Percentiles rank a stretch among this genome's conserved stretches.
phyloP scores from a whole-genome alignment of 2,113 vertebrate genomes.

The Taxidea taxus region DNA sequence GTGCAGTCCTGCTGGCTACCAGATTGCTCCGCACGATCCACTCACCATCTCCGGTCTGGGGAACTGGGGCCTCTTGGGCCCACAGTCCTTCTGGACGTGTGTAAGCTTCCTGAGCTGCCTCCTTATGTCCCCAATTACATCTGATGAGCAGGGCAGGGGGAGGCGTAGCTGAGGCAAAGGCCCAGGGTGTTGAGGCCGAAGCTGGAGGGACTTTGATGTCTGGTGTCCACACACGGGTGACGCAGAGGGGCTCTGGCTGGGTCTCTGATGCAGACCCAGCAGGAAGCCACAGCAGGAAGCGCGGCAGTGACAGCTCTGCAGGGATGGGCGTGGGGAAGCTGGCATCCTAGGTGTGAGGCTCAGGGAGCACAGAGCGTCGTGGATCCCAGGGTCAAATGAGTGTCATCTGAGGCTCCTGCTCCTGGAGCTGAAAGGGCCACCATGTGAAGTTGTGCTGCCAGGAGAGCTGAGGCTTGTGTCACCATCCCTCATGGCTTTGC shows the following conservation, averaged over 20 bases:
- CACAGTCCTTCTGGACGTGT: not conserved
- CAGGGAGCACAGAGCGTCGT: not conserved
- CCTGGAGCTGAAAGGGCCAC: not conserved
- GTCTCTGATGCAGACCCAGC: not conserved
- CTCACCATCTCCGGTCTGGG: not conserved
- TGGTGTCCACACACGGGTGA: not conserved
- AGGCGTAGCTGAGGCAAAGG: not conserved
- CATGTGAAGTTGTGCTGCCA: rapidly evolving
- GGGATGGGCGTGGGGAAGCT: not conserved
- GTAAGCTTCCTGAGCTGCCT: too few species aligned
- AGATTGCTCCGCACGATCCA: rapidly evolving
- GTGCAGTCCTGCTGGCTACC: not conserved
- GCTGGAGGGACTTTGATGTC: not conserved
- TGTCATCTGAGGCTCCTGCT: not conserved
- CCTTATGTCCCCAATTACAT: not conserved
- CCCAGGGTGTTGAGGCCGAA: not conserved
- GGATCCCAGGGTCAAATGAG: not conserved
- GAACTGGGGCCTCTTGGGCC: not conserved
- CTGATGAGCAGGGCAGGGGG: not conserved
- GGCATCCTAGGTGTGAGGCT: not conserved
- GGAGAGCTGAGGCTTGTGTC: not conserved
- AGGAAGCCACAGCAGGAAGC: not conserved
- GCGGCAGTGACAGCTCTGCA: rapidly evolving
- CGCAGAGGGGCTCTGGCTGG: not conserved
- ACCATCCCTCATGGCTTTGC: not conserved